Evolutionary conservation across 2,888 invertebrate species (phyloP), one percentile per base, ranked within the genome.

Genomic region (Chrysolina haemoptera): DNA sequence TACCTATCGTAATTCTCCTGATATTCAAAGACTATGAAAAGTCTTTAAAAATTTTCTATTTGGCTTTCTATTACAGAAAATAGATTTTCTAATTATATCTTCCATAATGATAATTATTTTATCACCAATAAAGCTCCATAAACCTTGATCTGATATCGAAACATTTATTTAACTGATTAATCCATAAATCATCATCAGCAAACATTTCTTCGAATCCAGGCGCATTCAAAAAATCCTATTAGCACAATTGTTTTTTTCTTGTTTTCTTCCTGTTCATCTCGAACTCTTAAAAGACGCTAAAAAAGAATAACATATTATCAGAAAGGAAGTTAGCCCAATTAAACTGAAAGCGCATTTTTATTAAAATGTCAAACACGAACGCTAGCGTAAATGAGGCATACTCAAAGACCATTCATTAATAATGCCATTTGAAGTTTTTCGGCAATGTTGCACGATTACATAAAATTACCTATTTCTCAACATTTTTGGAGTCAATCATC

Each of bases 331-430:
- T 71, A 40, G 70, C 71, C 73, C 68, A 81, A 81, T 81, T 78
- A 80, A 78, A 71, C 70, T 35, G 68, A 74, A 73, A 74, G 78
- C 77, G 70, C 71, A 73, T 82, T 82, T 83, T 82, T 82, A 84
- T 84, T 83, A 82, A 83, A 83, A 81, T 78, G 84, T 84, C 84
- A 84, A 77, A 80, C 81, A 82, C 82, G 83, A 84, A 84, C 83
- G 84, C 83, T 75, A 78, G 75, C 77, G 81, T 83, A 84, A 85
- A 85, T 85, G 84, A 83, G 77, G 78, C 82, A 78, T 81, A 79
- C 80, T 79, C 79, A 80, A 76, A 75, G 73, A 83, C 83, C 82
- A 80, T 82, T 83, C 85, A 84, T 84, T 84, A 84, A 83, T 82
- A 81, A 81, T 84, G 81, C 83, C 84, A 84, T 84, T 83, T 83